Evolutionary conservation across 2,113 vertebrate genomes (phyloP).

Genomic region (Lepus timidus): DNA sequence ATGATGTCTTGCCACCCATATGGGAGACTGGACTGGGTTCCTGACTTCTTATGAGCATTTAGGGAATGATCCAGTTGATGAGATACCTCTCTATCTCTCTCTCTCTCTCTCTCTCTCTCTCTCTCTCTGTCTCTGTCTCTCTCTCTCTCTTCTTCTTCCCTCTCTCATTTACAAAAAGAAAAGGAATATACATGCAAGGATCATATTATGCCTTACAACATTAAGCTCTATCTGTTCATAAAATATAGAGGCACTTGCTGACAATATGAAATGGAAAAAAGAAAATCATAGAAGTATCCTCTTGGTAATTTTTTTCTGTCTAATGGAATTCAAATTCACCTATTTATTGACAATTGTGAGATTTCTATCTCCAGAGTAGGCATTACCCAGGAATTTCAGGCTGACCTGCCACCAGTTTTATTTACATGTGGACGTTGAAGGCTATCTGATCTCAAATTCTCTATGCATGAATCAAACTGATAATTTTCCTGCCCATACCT

Average conservation of each 20-base stretch:
- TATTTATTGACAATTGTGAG: not conserved
- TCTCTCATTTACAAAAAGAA: not conserved
- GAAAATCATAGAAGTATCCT: not conserved
- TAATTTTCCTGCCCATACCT: not conserved
- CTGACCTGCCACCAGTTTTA: not conserved
- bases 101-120: no score
- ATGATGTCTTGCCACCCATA: no score
- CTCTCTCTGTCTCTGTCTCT: no score
- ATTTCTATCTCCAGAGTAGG: not conserved
- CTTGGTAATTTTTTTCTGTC: not conserved
- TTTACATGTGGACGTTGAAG: not conserved
- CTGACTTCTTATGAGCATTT: no score
- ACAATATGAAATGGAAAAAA: not conserved
- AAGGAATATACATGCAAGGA: not conserved
- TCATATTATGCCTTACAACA: no score
- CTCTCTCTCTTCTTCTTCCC: no score
- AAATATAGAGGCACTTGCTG: not conserved
- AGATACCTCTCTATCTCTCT: no score
- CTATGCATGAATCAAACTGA: not conserved
- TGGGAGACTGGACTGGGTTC: no score
- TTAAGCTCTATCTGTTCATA: not conserved
- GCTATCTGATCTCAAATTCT: not conserved
- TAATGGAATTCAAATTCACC: not conserved
- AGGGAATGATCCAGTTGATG: no score
- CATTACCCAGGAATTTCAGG: not conserved